Conservation (phyloP, 1,140 invertebrate species). For the Drosophila ironensis region DNA sequence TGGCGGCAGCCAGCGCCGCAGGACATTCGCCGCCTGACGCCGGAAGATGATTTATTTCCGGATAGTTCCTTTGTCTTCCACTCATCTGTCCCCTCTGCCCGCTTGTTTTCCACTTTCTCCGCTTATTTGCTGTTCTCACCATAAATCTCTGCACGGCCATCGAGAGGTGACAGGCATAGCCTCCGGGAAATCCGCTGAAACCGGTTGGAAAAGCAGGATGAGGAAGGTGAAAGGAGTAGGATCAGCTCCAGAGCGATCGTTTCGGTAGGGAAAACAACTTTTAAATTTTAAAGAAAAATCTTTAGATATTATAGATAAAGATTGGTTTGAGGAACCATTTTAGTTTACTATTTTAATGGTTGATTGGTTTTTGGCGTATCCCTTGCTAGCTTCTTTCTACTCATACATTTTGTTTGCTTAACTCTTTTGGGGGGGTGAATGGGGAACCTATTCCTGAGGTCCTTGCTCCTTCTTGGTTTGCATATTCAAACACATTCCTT, state of each 20-base stretch:
- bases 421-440: not conserved
- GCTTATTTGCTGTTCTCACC: slow-evolving; percentile 62
- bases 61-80: slow-evolving; percentile 51
- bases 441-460: not conserved
- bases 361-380: not conserved
- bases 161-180: slow-evolving; percentile 44
- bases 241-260: too few relatives aligned
- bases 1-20: slow-evolving; percentile 43
- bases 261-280: too few relatives aligned
- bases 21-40: slow-evolving; percentile 40
- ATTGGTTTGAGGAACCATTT: too few relatives aligned
- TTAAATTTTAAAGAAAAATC: too few relatives aligned
- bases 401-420: slow-evolving; percentile 7
- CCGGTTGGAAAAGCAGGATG: slow-evolving; percentile 19
- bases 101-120: slow-evolving; percentile 57
- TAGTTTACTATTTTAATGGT: too few relatives aligned
- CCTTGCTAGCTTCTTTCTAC: too few relatives aligned
- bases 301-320: too few relatives aligned
- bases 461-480: slow-evolving; percentile 17
- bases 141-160: slow-evolving; percentile 59
- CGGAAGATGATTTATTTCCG: slow-evolving; percentile 53
- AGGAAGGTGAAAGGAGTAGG: not conserved
- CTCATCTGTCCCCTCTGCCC: not conserved
- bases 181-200: slow-evolving; percentile 36
- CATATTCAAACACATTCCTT: slow-evolving; percentile 1